A percentile compares a stretch with the other conserved stretches of the same genome.
Evolutionary conservation across 2,797 vertebrate species (phyloP).

Genomic region (Caiman crocodilus): DNA sequence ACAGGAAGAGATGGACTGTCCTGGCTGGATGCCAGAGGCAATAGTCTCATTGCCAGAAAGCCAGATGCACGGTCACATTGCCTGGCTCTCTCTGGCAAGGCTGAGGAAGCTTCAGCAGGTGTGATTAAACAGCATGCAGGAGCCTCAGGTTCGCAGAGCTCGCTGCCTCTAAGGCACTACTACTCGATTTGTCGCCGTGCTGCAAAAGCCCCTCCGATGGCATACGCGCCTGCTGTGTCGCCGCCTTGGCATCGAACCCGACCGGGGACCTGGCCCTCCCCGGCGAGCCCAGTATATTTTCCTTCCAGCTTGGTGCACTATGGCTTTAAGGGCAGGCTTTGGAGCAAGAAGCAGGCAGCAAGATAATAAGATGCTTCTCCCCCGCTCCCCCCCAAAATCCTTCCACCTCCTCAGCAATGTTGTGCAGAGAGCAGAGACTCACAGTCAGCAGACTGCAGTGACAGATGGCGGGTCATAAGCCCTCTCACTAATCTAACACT

Average conservation of each 20-base stretch:
- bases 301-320: fast-evolving
- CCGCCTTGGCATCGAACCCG: fast-evolving
- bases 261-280: not conserved
- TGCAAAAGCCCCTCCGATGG: not conserved
- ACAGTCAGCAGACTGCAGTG: conserved; percentile 72
- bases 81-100: conserved; percentile 73
- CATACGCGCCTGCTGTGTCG: not conserved
- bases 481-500: conserved; percentile 75
- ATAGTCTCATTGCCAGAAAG: conserved; percentile 72
- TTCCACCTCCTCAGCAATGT: conserved; percentile 74
- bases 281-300: fast-evolving
- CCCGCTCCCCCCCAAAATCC: conserved; percentile 28
- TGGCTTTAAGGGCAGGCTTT: not conserved
- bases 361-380: conserved; percentile 28
- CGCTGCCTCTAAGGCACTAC: conserved; percentile 47
- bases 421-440: conserved; percentile 58
- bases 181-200: not conserved
- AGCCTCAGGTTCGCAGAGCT: conserved; percentile 55
- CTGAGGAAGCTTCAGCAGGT: conserved; percentile 77
- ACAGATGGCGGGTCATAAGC: conserved; percentile 79
- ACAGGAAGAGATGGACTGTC: conserved; percentile 63
- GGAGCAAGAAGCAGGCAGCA: conserved; percentile 48
- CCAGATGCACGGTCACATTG: conserved; percentile 77
- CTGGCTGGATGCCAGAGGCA: conserved; percentile 58
- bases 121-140: conserved; percentile 73